Evolutionary conservation across 2,888 invertebrate genomes (phyloP), one percentile per base, ranked within the genome.

Genomic region (Agonopterix alstromeriana): DNA sequence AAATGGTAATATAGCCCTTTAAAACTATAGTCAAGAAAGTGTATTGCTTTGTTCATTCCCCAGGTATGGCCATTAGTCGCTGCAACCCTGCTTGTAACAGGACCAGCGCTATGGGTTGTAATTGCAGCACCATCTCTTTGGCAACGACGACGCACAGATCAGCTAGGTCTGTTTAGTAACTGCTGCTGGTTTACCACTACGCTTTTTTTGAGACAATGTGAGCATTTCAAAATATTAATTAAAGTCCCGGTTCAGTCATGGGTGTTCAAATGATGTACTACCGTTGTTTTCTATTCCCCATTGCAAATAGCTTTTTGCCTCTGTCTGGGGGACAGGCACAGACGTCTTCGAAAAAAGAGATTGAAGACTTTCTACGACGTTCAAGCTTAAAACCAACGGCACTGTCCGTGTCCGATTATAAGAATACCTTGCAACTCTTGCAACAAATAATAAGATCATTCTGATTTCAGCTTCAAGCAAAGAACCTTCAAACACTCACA

Each of bases 101-200:
- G 94, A 0, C 94, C 94, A 36, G 90, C 93, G 2, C 79, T 94
- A 10, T 94, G 93, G 85, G 67, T 90, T 3, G 90, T 94, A 42
- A 92, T 94, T 36, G 91, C 91, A 2, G 84, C 92, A 1, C 93
- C 94, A 1, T 90, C 90, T 40, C 64, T 81, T 4, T 92, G 92
- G 91, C 82, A 79, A 52, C 78, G 78, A 11, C 78, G 78, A 11
- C 84, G 82, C 1, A 69, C 78, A 48, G 69, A 84, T 53, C 80
- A 81, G 52, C 57, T 78, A 0, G 63, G 61, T 4, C 70, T 87
- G 0, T 67, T 88, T 45, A 90, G 72, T 49, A 88, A 92, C 49
- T 94, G 94, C 63, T 91, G 93, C 57, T 94, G 94, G 94, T 94
- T 93, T 58, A 93, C 92, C 0, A 90, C 92, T 0, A 91, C 93